Base-by-base conservation (phyloP, 2,797 vertebrate genomes). In the Benthosema pterotum region DNA sequence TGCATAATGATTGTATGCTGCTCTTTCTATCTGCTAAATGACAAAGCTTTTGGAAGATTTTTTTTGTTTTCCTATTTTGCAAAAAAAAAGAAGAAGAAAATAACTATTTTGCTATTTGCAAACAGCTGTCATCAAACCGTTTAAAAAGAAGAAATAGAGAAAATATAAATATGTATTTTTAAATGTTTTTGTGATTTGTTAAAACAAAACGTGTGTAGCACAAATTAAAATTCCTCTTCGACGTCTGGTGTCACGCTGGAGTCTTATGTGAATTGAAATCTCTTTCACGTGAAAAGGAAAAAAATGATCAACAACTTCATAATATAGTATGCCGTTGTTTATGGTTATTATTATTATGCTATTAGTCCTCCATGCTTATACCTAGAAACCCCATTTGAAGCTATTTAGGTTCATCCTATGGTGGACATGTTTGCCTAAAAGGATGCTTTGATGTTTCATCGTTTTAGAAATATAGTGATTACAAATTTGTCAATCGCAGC, bases 161-260 rank as follows among this genome's bases (percentile, higher is more conserved):
- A 32, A 80, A 76, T 86, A 77, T 87, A 67, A 63, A 69, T 60
- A 81, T 85, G 87, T 89, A 86, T 91, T 91, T 90, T 91, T 88
- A 88, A 90, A 87, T 85, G 83, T 88, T 83, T 81, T 87, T 90
- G 89, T 90, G 87, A 91, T 92, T 89, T 89, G 77, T 84, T 83
- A 49, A 80, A 52, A 51, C 15, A 17, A 60, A 82, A 88, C 61
- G 63, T 79, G 83, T 90, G 84, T 90, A 88, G 88, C 88, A 90
- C 75, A 90, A 87, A 88, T 90, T 86, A 88, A 90, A 90, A 84
- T 85, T 79, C 72, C 75, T 89, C 71, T 79, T 88, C 87, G 89
- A 88, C 70, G 52, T 61, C 55, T 6, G 9, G 8, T 46, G 13
- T 52, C 15, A 0, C 53, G 11, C 43, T 12, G 43, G 9, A 3